Conservation (phyloP, 2,888 invertebrate species). For the Drosophila nigritarsus region DNA sequence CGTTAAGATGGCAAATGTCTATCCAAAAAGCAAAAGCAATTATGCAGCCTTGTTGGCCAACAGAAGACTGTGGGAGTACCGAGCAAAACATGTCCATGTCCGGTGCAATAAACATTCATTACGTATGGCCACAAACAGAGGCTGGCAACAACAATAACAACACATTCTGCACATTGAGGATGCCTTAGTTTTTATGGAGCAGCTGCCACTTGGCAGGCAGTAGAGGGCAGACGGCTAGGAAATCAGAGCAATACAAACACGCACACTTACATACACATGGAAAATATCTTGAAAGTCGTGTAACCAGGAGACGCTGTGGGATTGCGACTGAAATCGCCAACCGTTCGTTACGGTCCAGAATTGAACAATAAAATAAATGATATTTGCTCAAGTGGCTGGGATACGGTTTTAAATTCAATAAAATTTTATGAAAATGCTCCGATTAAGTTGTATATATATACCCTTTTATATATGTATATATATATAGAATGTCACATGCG, state of each 20-base stretch:
- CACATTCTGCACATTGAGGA: constrained; percentile 16
- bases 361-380: constrained; percentile 81
- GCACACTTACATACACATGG: constrained; percentile 7
- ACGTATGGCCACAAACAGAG: constrained; percentile 78
- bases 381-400: constrained; percentile 76
- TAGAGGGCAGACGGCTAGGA: constrained; percentile 61
- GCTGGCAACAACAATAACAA: constrained; percentile 47
- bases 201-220: constrained; percentile 69
- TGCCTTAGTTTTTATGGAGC: constrained; percentile 74
- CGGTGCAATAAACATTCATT: constrained; percentile 79
- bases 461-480: background rate
- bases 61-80: constrained; percentile 50
- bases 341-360: constrained; percentile 64
- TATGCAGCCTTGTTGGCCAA: constrained; percentile 67
- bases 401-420: constrained; percentile 78
- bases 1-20: constrained; percentile 45
- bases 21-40: constrained; percentile 68
- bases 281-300: constrained; percentile 46
- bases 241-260: constrained; percentile 63
- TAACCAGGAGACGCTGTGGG: constrained; percentile 52
- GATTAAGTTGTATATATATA: constrained; percentile 67
- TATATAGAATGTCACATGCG: constrained; percentile 33
- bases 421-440: constrained; percentile 79
- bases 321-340: constrained; percentile 60
- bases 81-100: constrained; percentile 79